Conservation (phyloP, 2,113 vertebrate species). For the Brienomyrus longianalis region DNA sequence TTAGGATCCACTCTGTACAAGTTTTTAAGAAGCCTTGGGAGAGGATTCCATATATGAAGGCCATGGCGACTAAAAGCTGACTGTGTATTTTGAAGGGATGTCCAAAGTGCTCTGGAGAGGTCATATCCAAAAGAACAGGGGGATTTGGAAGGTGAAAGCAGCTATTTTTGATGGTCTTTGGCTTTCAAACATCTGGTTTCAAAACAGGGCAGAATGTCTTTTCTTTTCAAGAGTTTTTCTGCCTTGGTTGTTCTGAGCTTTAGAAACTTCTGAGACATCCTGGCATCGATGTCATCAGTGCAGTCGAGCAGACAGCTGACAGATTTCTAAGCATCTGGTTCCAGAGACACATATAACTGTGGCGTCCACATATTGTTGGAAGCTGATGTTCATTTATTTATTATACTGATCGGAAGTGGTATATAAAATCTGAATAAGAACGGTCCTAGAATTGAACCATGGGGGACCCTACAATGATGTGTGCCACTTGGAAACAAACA, state of each 20-base stretch:
- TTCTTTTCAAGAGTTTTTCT: not conserved
- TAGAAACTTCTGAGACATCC: not conserved
- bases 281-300: not conserved
- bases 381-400: not conserved
- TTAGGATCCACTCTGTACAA: not conserved
- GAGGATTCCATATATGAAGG: not conserved
- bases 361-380: not conserved
- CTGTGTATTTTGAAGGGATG: not conserved
- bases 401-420: not conserved
- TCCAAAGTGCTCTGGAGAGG: not conserved
- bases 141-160: not conserved
- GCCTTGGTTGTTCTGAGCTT: not conserved
- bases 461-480: not conserved
- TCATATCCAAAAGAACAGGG: not conserved
- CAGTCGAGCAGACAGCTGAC: not conserved
- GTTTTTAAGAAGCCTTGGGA: not conserved
- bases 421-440: not conserved
- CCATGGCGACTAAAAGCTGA: not conserved
- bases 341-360: not conserved
- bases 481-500: too few species aligned
- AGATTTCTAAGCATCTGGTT: not conserved
- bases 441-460: not conserved
- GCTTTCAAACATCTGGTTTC: not conserved
- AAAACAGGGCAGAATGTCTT: not conserved
- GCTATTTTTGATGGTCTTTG: not conserved